Conservation (phyloP, 2,888 invertebrate genomes). For the Coleophora deauratella region DNA sequence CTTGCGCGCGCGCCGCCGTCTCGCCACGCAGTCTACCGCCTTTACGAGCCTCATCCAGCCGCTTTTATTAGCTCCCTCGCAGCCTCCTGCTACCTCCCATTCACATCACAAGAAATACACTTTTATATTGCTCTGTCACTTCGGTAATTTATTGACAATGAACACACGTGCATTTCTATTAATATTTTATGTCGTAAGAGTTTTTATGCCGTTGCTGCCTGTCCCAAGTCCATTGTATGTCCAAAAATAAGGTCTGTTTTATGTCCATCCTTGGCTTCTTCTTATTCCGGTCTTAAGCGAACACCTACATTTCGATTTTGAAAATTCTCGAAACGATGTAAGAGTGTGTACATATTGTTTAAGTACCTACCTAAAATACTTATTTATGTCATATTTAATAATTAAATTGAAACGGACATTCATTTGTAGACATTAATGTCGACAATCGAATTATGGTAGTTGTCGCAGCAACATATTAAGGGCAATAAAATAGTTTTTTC, state of each 20-base stretch:
- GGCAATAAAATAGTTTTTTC: too few species aligned
- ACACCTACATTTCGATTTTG: too few species aligned
- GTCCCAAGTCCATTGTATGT: conserved; percentile 46
- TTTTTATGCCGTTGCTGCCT: conserved; percentile 52
- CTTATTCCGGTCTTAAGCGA: too few species aligned
- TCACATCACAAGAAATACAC: conserved; percentile 70
- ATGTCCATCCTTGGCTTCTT: conserved; percentile 30
- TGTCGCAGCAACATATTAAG: too few species aligned
- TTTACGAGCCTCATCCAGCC: conserved; percentile 66
- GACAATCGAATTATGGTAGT: too few species aligned
- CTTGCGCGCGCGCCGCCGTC: conserved; percentile 31
- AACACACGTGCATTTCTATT: conserved; percentile 74
- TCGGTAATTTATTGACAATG: conserved; percentile 73
- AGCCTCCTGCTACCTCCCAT: conserved; percentile 70
- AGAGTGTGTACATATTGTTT: too few species aligned
- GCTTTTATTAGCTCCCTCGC: conserved; percentile 72
- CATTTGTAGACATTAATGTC: too few species aligned
- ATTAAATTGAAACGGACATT: too few species aligned
- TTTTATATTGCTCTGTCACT: conserved; percentile 73
- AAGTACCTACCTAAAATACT: conserved; percentile 17
- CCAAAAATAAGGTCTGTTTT: conserved; percentile 52
- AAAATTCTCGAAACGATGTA: too few species aligned
- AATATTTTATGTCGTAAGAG: conserved; percentile 69
- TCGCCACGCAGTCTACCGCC: conserved; percentile 72
- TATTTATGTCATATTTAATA: conserved; percentile 10